Evolutionary conservation across 92 coral and sea anemone species (phyloP).

Genomic region (Epizoanthus scotinus): DNA sequence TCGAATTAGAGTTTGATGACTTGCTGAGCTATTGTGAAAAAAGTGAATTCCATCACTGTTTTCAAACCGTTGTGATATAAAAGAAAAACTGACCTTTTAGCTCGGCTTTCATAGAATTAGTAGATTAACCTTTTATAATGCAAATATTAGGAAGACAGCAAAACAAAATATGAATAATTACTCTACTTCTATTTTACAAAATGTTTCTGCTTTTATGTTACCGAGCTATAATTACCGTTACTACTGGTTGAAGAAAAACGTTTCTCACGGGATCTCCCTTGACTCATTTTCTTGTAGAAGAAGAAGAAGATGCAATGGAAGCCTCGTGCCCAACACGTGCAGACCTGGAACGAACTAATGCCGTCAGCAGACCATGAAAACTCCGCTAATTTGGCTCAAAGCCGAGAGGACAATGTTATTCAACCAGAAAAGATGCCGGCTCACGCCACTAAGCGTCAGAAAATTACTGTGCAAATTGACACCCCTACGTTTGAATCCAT

Average conservation of each 20-base stretch:
- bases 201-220: background rate
- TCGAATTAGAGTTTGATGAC: background rate
- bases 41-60: constrained; percentile 10
- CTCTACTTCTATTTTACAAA: background rate
- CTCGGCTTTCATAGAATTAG: background rate
- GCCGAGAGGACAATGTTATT: constrained; percentile 1
- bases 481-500: background rate
- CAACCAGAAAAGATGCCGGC: background rate
- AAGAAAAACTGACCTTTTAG: background rate
- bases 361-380: constrained; percentile 13
- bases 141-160: background rate
- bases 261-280: background rate
- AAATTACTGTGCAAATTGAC: background rate
- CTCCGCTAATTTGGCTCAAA: constrained; percentile 4
- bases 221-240: background rate
- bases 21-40: background rate
- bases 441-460: background rate
- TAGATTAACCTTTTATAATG: constrained; percentile 5
- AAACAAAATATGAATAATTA: constrained; percentile 4
- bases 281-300: constrained; percentile 1
- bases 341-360: background rate
- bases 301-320: constrained; percentile 14
- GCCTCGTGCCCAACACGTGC: constrained; percentile 9
- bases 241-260: background rate
- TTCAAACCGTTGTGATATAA: background rate